Evolutionary conservation across 2,797 vertebrate genomes (phyloP), one percentile per base, ranked within the genome.

Genomic region (Choloepus didactylus): DNA sequence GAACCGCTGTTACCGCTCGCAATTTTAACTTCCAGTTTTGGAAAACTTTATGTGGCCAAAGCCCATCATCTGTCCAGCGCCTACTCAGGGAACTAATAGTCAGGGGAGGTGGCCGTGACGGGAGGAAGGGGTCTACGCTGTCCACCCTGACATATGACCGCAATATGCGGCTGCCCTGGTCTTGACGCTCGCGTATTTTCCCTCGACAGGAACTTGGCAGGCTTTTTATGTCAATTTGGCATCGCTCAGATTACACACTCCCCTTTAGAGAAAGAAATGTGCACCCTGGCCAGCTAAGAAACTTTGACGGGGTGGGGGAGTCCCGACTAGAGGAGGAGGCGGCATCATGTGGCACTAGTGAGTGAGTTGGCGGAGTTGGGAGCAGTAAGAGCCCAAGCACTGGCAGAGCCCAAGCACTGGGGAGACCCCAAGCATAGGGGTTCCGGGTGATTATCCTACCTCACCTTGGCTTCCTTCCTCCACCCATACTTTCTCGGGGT

Each of bases 31-130:
- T 84, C 16, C 27, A 29, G 38, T 81, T 92, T 75, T 3, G 49
- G 35, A 75, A 95, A 97, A 97, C 70, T 97, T 92, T 51, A 29
- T 10, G 51, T 10, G 46, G 56, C 46, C 41, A 46, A 59, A 87
- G 44, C 76, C 67, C 41, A 76, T 27, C 18, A 51, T 67, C 62
- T 51, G 62, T 29, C 49, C 25, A 27, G 6, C 10, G 25, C 70
- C 62, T 70, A 44, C 23, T 75, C 46, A 38, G 46, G 21, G 56
- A 18, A 23, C 38, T 35, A 11, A 16, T 2, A 62, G n/a, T 16
- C 4, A 21, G 73, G 29, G 41, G 16, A 35, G 38, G 54, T 23
- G 56, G 44, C 15, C 23, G 5, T 14, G n/a, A 54, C 5, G 12
- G 5, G 41, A 10, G 25, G 19, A 3, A 44, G 10, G 9, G 2